Evolutionary conservation across 2,797 vertebrate species (phyloP).

Genomic region (Gymnocypris eckloni): DNA sequence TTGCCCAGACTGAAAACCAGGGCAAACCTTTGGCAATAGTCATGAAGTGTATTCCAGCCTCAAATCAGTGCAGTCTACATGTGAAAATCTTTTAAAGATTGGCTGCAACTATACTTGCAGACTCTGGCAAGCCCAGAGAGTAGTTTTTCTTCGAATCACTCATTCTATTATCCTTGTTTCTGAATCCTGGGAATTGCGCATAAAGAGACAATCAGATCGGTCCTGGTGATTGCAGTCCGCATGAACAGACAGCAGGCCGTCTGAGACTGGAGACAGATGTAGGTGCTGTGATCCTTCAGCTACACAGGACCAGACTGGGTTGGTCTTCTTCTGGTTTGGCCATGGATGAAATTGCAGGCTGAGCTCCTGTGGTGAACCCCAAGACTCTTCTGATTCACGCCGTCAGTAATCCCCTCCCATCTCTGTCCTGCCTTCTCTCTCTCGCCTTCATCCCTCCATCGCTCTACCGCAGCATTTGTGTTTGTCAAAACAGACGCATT

Average conservation of each 20-base stretch:
- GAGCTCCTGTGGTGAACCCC: conserved; percentile 50
- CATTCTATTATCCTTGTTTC: background rate
- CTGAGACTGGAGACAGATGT: conserved; percentile 9
- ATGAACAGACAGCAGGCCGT: background rate
- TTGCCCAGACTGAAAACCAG: background rate
- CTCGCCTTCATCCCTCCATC: background rate
- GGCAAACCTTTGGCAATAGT: background rate
- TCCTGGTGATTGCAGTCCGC: background rate
- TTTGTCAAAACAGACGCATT: too few species aligned
- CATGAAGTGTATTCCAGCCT: background rate
- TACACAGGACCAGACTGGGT: background rate
- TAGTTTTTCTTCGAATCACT: background rate
- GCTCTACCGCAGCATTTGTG: conserved; percentile 14
- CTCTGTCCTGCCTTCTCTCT: conserved; percentile 21
- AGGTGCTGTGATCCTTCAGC: conserved; percentile 1
- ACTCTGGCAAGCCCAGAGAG: background rate
- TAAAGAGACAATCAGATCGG: background rate
- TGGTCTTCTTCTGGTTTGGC: conserved; percentile 40
- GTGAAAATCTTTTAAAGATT: background rate
- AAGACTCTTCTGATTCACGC: conserved; percentile 32
- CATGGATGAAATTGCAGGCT: conserved; percentile 55
- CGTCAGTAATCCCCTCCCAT: conserved; percentile 25
- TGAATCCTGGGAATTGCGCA: background rate
- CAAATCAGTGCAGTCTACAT: background rate
- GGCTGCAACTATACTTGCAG: background rate